Evolutionary conservation across 2,797 vertebrate species (phyloP).

Genomic region (Uromys caudimaculatus): DNA sequence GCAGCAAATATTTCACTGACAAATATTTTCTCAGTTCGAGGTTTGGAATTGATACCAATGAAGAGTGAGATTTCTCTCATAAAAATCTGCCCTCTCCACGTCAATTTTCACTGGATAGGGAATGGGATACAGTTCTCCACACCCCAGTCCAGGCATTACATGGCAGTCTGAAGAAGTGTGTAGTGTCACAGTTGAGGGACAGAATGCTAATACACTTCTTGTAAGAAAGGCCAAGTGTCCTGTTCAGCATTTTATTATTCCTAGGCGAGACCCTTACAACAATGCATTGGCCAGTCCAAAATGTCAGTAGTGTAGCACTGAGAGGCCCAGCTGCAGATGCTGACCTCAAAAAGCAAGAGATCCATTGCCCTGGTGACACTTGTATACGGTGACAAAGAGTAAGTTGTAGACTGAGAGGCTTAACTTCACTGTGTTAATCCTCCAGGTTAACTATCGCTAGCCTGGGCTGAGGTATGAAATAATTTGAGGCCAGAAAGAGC

Average conservation of each 20-base stretch:
- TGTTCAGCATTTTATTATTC: not conserved
- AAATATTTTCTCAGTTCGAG: not conserved
- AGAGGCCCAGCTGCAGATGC: not conserved
- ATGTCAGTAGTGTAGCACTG: not conserved
- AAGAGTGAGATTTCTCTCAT: not conserved
- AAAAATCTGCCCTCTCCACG: not conserved
- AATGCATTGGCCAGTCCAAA: not conserved
- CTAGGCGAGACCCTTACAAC: not conserved
- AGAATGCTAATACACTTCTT: not conserved
- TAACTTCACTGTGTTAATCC: slow-evolving; percentile 65
- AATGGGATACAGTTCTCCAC: too few relatives aligned
- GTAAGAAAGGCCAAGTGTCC: not conserved
- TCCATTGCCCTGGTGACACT: not conserved
- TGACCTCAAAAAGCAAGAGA: slow-evolving; percentile 16
- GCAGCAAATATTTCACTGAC: not conserved
- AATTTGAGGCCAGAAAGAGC: slow-evolving; percentile 38
- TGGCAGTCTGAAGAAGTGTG: not conserved
- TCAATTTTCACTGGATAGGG: not conserved
- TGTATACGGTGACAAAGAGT: not conserved
- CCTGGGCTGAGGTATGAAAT: slow-evolving; percentile 61
- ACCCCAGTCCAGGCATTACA: accelerated
- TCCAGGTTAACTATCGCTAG: not conserved
- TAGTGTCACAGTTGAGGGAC: not conserved
- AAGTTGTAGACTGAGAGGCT: not conserved
- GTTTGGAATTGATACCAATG: not conserved